Base-by-base conservation (phyloP, 2,113 vertebrate species). In the Laterallus jamaicensis region DNA sequence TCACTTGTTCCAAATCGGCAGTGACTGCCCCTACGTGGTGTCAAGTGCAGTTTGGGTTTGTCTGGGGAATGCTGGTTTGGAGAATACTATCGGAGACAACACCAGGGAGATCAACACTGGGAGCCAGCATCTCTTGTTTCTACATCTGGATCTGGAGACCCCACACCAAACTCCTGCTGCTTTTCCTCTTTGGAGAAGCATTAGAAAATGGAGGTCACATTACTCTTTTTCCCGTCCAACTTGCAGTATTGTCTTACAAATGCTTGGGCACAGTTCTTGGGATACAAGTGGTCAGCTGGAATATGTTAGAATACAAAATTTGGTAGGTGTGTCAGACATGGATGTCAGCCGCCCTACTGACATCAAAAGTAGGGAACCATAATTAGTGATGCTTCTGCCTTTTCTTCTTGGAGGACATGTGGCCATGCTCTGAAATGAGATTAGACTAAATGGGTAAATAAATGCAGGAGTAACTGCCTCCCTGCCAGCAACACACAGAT, bases 401-500 rank as follows among this genome's bases (percentile, higher is more conserved):
- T 84, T 86, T 62, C 69, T 44, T 59, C 64, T 66, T 75, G 19
- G 31, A 76, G 49, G 40, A 82, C 25, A 20, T 67, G 8, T 5
- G 70, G 31, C 37, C 55, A 67, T 13, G 31, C 55, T 76, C 55
- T 63, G 60, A 76, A 73, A 62, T 76, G 82, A 21, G 25, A 37
- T 58, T 37, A 68, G 32, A 76, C 39, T 66, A 58, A 42, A 31
- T 35, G 18, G 10, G 7, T 85, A 60, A 78, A 82, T 1, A 86
- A 10, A 64, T 14, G 12, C 69, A 87, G 44, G 7, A 84, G 25
- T 69, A 82, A 13, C 28, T 86, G 66, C 40, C 6, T 68, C 28
- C 49, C 70, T 64, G 52, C 9, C 47, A 66, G 22, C 50, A 73
- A n/a, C 0, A 1, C n/a, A 20, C 0, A 0, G 49, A 39, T 40